phyloP scores from a whole-genome alignment of 2,113 vertebrate genomes.

The Symphodus melops region DNA sequence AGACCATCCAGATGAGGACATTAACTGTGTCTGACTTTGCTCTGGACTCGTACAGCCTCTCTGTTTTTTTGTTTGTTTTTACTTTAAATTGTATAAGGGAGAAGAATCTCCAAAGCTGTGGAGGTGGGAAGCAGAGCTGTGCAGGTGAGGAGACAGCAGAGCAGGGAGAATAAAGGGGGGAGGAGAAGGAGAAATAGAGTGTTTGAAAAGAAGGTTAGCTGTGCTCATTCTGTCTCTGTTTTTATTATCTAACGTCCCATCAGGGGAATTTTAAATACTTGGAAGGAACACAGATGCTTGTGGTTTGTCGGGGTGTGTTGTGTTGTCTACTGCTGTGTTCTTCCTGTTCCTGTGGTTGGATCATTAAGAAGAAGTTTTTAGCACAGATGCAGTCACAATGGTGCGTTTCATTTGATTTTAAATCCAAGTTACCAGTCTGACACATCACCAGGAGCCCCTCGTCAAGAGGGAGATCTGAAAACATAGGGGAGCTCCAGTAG shows the following conservation, averaged over 20 bases:
- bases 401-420: too few relatives aligned
- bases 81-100: conserved; percentile 16
- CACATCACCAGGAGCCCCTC: too few relatives aligned
- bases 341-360: not conserved
- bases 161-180: conserved; percentile 7
- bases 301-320: not conserved
- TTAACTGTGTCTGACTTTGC: conserved; percentile 25
- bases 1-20: conserved; percentile 34
- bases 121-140: conserved; percentile 10
- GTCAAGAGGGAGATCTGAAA: too few relatives aligned
- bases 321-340: not conserved
- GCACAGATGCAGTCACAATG: not conserved
- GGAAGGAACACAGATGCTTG: not conserved
- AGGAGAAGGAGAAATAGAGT: not conserved
- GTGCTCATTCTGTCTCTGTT: conserved; percentile 2
- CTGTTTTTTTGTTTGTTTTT: not conserved
- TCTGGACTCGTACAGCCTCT: not conserved
- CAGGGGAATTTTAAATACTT: conserved; percentile 15
- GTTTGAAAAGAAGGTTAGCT: conserved; percentile 7
- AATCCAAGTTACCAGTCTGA: too few relatives aligned
- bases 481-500: too few relatives aligned
- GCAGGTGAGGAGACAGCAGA: conserved; percentile 2
- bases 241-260: conserved; percentile 18
- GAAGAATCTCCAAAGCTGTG: conserved; percentile 36
- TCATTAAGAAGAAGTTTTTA: conserved; percentile 13